Evolutionary conservation across 2,113 vertebrate genomes (phyloP), one percentile per base, ranked within the genome.

Genomic region (Leucosticte australis): DNA sequence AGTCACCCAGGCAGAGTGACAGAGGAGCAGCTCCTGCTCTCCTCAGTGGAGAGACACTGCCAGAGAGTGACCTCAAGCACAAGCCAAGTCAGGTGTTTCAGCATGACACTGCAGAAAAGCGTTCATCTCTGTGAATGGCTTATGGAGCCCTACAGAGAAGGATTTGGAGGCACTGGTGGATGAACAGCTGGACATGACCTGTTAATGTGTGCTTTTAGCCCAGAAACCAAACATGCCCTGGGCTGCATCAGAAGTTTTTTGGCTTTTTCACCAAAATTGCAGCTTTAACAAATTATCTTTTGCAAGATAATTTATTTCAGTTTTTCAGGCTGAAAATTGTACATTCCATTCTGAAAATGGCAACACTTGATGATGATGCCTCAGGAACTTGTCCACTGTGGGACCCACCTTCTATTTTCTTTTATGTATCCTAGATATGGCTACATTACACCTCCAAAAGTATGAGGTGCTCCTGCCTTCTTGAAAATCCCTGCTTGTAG

Each of bases 131-230:
- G 11, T 24, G 30, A 75, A 41, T 8, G 62, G 24, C 24, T 52
- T 26, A 2, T 23, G 47, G 41, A 65, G 62, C 49, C 62, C 31
- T 13, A 3, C 6, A 4, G 67, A 79, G 35, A 53, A 52, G 31
- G 62, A 30, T 27, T 10, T 86, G 49, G 35, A 41, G 27, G 19
- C 37, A 49, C 4, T 4, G 22, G 14, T 47, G 16, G 31, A 53
- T 83, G 44, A 59, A 83, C 15, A 47, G 22, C 11, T 42, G 17
- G 23, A 42, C 7, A 6, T 13, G 31, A 63, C 13, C 55, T 1
- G 0, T 23, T 49, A 33, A 8, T 6, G 19, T 6, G 19, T 0
- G 0, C 24, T 60, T 37, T 33, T 15, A 60, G 56, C 33, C 41
- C 82, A 55, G 33, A 79, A 87, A 49, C 13, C 50, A 75, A 3